phyloP scores from a whole-genome alignment of 1,140 invertebrate species.

The Ceratosolen fusciceps region DNA sequence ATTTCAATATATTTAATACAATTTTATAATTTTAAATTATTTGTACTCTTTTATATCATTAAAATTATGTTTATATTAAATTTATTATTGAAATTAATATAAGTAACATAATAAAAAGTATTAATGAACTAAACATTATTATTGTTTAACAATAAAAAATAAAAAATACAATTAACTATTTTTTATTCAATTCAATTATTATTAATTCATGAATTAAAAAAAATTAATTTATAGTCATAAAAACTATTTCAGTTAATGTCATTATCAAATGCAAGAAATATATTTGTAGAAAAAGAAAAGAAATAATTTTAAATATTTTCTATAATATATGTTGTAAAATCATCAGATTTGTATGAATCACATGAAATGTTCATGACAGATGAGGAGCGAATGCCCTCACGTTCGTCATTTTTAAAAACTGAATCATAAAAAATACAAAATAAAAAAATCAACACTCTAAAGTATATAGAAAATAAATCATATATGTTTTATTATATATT shows the following conservation, averaged over 20 bases:
- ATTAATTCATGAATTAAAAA: no score
- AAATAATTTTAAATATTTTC: conserved; percentile 26
- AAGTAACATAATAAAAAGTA: neutral
- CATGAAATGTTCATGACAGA: conserved; percentile 28
- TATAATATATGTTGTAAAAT: neutral
- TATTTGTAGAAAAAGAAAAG: conserved; percentile 20
- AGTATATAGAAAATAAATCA: no score
- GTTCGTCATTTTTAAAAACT: conserved; percentile 42
- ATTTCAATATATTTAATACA: no score
- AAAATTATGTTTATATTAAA: neutral
- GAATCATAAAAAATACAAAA: conserved; percentile 33
- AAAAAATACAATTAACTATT: no score
- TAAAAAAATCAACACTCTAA: no score
- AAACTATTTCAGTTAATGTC: neutral
- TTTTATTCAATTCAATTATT: no score
- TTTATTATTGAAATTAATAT: neutral
- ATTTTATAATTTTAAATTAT: no score
- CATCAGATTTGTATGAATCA: conserved; percentile 37
- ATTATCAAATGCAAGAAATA: neutral
- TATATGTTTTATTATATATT: no score
- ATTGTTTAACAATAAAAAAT: neutral
- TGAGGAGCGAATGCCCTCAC: conserved; percentile 12
- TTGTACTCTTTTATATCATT: no score
- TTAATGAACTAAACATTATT: neutral
- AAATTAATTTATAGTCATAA: no score